phyloP scores from a whole-genome alignment of 2,888 invertebrate species.

The Liodrosophila aerea region DNA sequence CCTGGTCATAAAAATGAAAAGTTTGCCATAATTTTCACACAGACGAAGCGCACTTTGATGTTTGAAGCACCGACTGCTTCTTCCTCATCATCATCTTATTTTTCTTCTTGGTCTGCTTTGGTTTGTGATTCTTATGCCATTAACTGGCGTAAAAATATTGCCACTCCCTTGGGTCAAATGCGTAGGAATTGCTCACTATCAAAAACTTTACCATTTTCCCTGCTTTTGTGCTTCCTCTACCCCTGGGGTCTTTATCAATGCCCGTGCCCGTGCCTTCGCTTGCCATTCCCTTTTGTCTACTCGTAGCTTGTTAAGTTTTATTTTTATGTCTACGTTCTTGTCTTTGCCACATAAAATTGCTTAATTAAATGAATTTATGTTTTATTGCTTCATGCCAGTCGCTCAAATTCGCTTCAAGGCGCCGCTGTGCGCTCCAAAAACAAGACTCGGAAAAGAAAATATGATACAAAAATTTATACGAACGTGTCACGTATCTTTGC shows the following conservation, averaged over 20 bases:
- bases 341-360: slow-evolving; percentile 59
- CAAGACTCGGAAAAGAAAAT: not conserved
- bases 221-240: too few relatives aligned
- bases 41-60: slow-evolving; percentile 51
- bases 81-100: not conserved
- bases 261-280: not conserved
- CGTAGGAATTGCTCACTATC: slow-evolving; percentile 66
- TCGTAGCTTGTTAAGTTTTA: slow-evolving; percentile 48
- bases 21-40: slow-evolving; percentile 56
- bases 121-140: slow-evolving; percentile 32
- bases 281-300: not conserved
- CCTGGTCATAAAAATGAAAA: slow-evolving; percentile 63
- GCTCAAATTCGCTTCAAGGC: slow-evolving; percentile 45
- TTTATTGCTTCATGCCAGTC: slow-evolving; percentile 58
- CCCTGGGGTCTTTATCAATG: not conserved
- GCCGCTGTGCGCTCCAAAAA: slow-evolving; percentile 7
- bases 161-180: slow-evolving; percentile 64
- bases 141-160: slow-evolving; percentile 55
- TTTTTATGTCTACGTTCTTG: slow-evolving; percentile 51
- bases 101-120: not conserved
- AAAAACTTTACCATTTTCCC: slow-evolving; percentile 28
- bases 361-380: slow-evolving; percentile 75
- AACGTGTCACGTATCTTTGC: slow-evolving; percentile 60
- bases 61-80: slow-evolving; percentile 6
- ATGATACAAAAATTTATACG: slow-evolving; percentile 48